Evolutionary conservation across 2,113 vertebrate genomes (phyloP).

Genomic region (Myotis davidii): DNA sequence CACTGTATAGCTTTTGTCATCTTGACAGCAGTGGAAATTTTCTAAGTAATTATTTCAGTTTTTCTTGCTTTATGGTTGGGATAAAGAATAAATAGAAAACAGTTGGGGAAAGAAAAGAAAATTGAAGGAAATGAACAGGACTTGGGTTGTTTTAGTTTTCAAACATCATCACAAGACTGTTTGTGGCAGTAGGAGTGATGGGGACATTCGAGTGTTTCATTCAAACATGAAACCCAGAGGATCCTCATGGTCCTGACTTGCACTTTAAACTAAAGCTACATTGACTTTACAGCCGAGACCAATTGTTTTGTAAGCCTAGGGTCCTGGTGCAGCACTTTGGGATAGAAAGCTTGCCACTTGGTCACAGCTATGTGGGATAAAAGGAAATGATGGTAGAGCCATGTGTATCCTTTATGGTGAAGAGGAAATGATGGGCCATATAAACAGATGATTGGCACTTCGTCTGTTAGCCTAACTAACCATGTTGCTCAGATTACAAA

Average conservation of each 20-base stretch:
- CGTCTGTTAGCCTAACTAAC: background rate
- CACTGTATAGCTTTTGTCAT: background rate
- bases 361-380: background rate
- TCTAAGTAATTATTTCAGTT: conserved; percentile 1
- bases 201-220: background rate
- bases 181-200: accelerated
- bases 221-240: background rate
- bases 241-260: background rate
- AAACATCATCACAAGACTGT: background rate
- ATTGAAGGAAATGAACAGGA: background rate
- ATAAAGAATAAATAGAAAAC: background rate
- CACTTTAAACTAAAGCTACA: background rate
- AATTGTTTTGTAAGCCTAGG: background rate
- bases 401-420: background rate
- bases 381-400: background rate
- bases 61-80: background rate
- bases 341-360: background rate
- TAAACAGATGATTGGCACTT: background rate
- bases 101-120: background rate
- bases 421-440: background rate
- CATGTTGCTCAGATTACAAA: background rate
- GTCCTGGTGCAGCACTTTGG: too few species aligned
- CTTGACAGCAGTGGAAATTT: background rate
- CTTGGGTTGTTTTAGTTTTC: background rate
- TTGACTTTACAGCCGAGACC: background rate